These are phyloP conservation scores for Oegoconia quadripuncta DNA, from an alignment of 2,888 invertebrate species.

Conservation along the genomic window DNA sequence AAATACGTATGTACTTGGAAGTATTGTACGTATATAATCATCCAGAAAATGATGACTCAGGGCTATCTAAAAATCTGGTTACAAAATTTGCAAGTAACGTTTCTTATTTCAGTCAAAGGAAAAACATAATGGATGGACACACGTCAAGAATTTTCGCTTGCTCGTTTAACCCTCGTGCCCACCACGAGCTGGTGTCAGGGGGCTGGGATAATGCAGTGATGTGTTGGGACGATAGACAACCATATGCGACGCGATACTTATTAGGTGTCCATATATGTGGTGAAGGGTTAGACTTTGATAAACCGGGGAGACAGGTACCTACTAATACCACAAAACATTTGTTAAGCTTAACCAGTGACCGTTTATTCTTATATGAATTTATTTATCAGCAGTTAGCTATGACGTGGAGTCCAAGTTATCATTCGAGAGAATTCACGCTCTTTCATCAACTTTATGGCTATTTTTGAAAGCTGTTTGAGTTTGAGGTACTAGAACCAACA, in stretches of 20 bases:
- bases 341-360: too few relatives aligned
- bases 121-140: constrained; percentile 78
- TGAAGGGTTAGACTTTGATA: constrained; percentile 82
- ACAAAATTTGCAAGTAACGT: neutral
- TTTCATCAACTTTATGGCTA: too few relatives aligned
- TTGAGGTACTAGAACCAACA: too few relatives aligned
- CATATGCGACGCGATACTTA: constrained; percentile 78
- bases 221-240: constrained; percentile 84
- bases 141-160: constrained; percentile 82
- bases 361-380: too few relatives aligned
- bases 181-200: constrained; percentile 82
- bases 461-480: too few relatives aligned
- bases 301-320: constrained; percentile 81
- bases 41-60: neutral
- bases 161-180: constrained; percentile 81
- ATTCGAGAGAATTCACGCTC: too few relatives aligned
- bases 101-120: constrained; percentile 56
- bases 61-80: neutral
- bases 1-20: too few relatives aligned
- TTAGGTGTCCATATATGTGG: constrained; percentile 82
- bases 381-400: too few relatives aligned
- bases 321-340: too few relatives aligned
- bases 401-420: too few relatives aligned
- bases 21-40: too few relatives aligned
- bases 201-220: constrained; percentile 84